Conservation (phyloP, 1,140 invertebrate genomes). For the Drosophila varians region DNA sequence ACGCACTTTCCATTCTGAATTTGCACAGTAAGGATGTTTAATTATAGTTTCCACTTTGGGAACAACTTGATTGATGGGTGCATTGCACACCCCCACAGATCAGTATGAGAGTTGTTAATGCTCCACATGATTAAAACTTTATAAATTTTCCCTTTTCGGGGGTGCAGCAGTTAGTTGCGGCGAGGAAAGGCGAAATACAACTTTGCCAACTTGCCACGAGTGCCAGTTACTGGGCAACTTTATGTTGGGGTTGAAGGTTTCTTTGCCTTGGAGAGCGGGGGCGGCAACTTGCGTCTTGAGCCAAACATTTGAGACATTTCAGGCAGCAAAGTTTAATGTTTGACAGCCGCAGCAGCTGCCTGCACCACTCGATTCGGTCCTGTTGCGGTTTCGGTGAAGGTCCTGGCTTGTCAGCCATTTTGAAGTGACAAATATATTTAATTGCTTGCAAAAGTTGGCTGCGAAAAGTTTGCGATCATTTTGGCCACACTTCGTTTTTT, state of each 20-base stretch:
- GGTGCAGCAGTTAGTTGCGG: conserved; percentile 50
- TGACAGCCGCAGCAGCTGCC: conserved; percentile 63
- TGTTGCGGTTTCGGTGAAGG: conserved; percentile 53
- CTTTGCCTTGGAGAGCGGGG: conserved; percentile 57
- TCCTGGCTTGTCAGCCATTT: conserved; percentile 68
- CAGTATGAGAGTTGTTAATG: conserved; percentile 32
- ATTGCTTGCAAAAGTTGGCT: conserved; percentile 73
- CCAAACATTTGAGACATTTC: conserved; percentile 54
- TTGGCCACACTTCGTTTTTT: conserved; percentile 19
- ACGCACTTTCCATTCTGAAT: background rate
- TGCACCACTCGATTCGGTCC: conserved; percentile 30
- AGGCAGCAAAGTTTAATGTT: conserved; percentile 73
- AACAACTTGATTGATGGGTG: conserved; percentile 22
- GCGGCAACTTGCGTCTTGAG: conserved; percentile 33
- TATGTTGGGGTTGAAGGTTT: conserved; percentile 46
- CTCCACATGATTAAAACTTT: conserved; percentile 70
- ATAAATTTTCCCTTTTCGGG: conserved; percentile 26
- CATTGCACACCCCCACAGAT: background rate
- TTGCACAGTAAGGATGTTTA: background rate
- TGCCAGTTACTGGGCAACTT: conserved; percentile 58
- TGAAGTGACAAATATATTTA: conserved; percentile 77
- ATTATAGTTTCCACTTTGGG: background rate
- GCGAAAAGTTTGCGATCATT: conserved; percentile 54
- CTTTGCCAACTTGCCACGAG: conserved; percentile 51
- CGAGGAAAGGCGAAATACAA: conserved; percentile 18